Conservation (phyloP, 2,888 invertebrate genomes). For the Chirona hameri region DNA sequence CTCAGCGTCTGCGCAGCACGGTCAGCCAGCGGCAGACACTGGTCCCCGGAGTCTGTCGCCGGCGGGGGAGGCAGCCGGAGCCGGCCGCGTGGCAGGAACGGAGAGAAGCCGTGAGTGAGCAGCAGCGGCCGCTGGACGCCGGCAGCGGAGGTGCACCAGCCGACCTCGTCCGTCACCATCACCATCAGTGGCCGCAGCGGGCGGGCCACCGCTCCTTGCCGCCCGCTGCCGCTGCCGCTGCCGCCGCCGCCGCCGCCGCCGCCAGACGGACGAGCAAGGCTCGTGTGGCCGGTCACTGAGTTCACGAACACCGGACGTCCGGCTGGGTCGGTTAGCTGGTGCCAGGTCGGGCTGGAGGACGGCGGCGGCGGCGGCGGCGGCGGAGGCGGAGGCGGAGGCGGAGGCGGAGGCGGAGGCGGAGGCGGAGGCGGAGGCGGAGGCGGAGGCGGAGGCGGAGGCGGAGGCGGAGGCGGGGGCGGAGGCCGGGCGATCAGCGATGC, state of each 20-base stretch:
- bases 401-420: background rate
- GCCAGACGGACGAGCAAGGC: background rate
- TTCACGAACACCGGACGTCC: background rate
- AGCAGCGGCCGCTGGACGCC: background rate
- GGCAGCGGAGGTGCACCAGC: background rate
- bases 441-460: background rate
- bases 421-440: background rate
- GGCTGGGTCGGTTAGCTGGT: background rate
- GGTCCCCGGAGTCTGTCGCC: too few relatives aligned
- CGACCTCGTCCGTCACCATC: background rate
- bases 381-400: background rate
- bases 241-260: background rate
- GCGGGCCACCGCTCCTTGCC: background rate
- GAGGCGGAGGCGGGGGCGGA: background rate
- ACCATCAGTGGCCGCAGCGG: background rate
- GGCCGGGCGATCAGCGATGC: too few relatives aligned
- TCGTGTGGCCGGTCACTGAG: background rate
- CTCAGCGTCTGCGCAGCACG: too few relatives aligned
- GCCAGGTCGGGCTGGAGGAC: background rate
- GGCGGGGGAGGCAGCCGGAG: background rate
- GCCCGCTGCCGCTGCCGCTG: background rate
- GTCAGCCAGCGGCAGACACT: too few relatives aligned
- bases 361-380: background rate
- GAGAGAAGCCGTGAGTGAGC: conserved; percentile 22
- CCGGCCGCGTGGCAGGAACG: conserved; percentile 12